A percentile compares a stretch with the other conserved stretches of the same genome.
phyloP scores from a whole-genome alignment of 2,888 invertebrate genomes.

The Lithophane leautieri region DNA sequence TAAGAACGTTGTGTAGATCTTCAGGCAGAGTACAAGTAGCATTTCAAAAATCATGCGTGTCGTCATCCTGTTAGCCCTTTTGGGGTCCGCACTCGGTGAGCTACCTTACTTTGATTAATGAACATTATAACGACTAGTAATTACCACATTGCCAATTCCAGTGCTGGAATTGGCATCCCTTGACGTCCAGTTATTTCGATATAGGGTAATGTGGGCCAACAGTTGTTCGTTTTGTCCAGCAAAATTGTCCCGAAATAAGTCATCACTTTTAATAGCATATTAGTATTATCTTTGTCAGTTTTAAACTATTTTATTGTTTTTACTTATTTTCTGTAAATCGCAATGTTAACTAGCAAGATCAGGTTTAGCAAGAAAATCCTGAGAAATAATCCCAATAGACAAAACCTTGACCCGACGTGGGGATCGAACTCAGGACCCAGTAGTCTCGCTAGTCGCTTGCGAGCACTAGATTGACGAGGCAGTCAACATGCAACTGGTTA shows the following conservation, averaged over 20 bases:
- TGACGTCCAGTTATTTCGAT: background rate
- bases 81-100: constrained; percentile 76
- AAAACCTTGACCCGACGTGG: background rate
- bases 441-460: background rate
- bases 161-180: background rate
- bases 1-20: constrained; percentile 16
- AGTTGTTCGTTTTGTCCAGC: background rate
- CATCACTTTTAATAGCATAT: background rate
- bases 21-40: constrained; percentile 15
- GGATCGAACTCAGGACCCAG: background rate
- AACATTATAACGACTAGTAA: too few relatives aligned
- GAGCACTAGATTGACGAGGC: background rate
- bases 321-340: background rate
- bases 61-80: constrained; percentile 66
- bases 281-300: background rate
- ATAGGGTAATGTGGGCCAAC: background rate
- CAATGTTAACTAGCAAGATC: background rate
- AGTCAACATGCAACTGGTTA: background rate
- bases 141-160: background rate
- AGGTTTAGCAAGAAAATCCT: background rate
- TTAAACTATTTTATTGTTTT: background rate
- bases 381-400: background rate
- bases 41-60: constrained; percentile 65
- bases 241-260: background rate
- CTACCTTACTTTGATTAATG: background rate